These are phyloP conservation scores for Corythoichthys intestinalis DNA, from an alignment of 2,113 vertebrate species.

Conservation along the genomic window DNA sequence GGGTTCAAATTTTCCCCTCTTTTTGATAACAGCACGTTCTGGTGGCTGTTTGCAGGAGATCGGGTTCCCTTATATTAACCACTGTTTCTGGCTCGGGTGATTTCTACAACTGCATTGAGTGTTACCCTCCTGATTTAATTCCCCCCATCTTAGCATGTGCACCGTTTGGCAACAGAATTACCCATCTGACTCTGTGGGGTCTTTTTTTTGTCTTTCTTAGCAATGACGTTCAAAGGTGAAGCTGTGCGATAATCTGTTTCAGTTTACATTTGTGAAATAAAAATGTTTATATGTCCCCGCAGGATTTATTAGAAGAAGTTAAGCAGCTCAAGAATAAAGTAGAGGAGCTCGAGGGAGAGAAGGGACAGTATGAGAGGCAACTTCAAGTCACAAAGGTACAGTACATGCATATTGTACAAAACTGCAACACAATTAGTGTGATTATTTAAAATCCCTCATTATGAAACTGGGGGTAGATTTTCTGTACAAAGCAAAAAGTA, in stretches of 20 bases:
- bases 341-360: constrained; percentile 88
- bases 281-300: constrained; percentile 22
- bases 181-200: constrained; percentile 7
- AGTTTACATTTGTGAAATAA: neutral
- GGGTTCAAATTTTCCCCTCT: constrained; percentile 33
- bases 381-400: constrained; percentile 91
- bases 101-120: constrained; percentile 46
- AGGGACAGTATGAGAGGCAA: constrained; percentile 87
- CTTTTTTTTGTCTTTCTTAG: neutral
- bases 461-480: neutral
- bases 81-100: constrained; percentile 22
- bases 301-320: constrained; percentile 87
- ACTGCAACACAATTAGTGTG: neutral
- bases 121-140: constrained; percentile 27
- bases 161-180: constrained; percentile 1
- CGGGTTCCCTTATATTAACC: constrained; percentile 43
- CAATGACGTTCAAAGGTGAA: neutral
- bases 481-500: too few species aligned
- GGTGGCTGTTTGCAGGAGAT: constrained; percentile 51
- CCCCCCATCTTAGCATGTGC: constrained; percentile 31
- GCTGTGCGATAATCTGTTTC: neutral
- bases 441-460: neutral
- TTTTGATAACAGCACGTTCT: constrained; percentile 63
- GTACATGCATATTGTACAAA: neutral
- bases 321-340: constrained; percentile 86